Percentiles rank a stretch among this genome's conserved stretches.
Evolutionary conservation across 1,140 invertebrate species (phyloP).

Genomic region (Anagrus nilaparvatae): DNA sequence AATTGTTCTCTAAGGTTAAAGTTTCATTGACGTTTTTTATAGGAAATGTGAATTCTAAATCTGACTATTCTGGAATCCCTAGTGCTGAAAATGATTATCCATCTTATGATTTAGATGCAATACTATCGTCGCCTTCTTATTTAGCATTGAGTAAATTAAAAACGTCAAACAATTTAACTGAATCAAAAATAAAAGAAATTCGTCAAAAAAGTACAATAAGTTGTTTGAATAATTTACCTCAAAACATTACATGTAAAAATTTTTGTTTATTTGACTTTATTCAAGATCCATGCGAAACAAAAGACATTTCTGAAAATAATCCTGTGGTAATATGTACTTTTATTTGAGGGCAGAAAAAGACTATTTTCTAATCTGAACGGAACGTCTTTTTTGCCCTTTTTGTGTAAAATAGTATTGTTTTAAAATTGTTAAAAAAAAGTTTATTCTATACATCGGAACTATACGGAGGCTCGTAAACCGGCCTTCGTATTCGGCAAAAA

Average conservation of each 20-base stretch:
- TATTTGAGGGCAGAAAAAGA: background rate
- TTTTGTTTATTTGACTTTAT: slow-evolving; percentile 31
- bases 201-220: slow-evolving; percentile 20
- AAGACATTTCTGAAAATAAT: slow-evolving; percentile 23
- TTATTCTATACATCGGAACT: too few species aligned
- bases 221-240: slow-evolving; percentile 15
- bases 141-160: slow-evolving; percentile 18
- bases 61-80: too few species aligned
- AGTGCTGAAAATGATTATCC: slow-evolving; percentile 20
- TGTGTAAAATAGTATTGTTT: too few species aligned
- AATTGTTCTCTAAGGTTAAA: too few species aligned
- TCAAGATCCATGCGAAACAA: slow-evolving; percentile 32
- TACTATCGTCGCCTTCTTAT: slow-evolving; percentile 21
- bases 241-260: slow-evolving; percentile 18
- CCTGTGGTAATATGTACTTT: slow-evolving; percentile 18
- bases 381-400: too few species aligned
- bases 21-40: too few species aligned
- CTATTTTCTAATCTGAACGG: too few species aligned
- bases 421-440: too few species aligned
- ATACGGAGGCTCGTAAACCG: too few species aligned
- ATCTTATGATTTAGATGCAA: slow-evolving; percentile 19
- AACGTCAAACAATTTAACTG: background rate
- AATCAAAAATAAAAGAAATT: slow-evolving; percentile 13
- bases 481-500: too few species aligned
- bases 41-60: too few species aligned